Base-by-base conservation (phyloP, 2,888 invertebrate genomes). In the Amblyteles armatorius region DNA sequence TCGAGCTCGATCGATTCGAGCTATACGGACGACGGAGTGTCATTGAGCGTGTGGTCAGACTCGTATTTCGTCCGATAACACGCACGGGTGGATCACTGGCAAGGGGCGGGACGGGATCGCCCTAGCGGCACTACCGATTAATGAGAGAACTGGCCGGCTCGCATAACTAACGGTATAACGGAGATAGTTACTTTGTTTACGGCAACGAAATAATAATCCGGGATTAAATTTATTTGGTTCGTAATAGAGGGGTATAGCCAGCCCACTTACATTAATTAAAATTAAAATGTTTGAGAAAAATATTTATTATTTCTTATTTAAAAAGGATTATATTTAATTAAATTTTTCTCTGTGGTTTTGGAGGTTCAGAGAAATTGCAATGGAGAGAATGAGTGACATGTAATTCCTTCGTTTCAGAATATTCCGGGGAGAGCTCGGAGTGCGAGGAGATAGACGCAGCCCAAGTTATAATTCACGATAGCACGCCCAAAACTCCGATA, bases 381-480 rank as follows among this genome's bases (percentile, higher is more conserved):
- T 60, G 29, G 40, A 16, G 44, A 11, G 44, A 76, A 40, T 29
- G 57, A 29, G 29, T 16, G 33, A 68, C 60, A 48, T 33, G 16
- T 33, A 40, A 63, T 79, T 84, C 63, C n/a, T 74, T 82, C 57
- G 55, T 87, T 82, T 33, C 84, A 91, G 91, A 90, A 67, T 88
- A 84, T 36, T 86, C 87, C 36, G 89, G 88, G 65, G 88, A 87
- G 22, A 90, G 88, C 71, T 91, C 91, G 5, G 95, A 95, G 88
- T 96, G 96, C 90, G 96, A 96, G 92, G 97, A 97, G 94, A 96
- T 97, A 90, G 96, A 97, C 92, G 96, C 97, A 9, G 96, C 95
- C 71, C 96, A 97, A 95, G 97, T 97, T 88, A 96, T 96, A 90
- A 97, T 97, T 89, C 97, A 97, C 91, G 97, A 97, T 92, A 96